Conservation (phyloP, 2,113 vertebrate genomes). For the Acinonyx jubatus region DNA sequence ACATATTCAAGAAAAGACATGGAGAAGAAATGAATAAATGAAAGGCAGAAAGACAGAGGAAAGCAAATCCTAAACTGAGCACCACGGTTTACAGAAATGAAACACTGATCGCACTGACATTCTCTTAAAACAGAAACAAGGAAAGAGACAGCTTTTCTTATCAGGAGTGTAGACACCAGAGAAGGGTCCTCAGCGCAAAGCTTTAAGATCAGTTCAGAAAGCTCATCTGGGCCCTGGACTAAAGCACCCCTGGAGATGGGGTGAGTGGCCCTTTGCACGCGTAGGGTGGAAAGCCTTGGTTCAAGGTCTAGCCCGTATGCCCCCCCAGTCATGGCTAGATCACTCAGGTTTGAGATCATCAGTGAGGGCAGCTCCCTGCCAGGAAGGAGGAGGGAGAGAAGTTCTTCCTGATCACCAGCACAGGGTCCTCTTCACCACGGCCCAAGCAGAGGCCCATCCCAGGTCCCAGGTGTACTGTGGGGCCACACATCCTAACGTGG, state of each 20-base stretch:
- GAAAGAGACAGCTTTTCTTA: neutral
- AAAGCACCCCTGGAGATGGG: neutral
- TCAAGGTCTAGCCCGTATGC: neutral
- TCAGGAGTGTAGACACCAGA: too few species aligned
- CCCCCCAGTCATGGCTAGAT: neutral
- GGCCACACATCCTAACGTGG: neutral
- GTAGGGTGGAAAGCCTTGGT: neutral
- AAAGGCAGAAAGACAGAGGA: neutral
- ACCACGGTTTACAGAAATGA: neutral
- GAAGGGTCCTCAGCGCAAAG: neutral
- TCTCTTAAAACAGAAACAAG: neutral
- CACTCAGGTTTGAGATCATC: neutral
- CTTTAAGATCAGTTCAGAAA: neutral
- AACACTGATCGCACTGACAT: neutral
- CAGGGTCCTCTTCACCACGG: accelerated
- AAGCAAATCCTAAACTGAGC: neutral
- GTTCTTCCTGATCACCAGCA: neutral
- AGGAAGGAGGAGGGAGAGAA: neutral
- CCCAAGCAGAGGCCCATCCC: neutral
- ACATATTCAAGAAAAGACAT: neutral
- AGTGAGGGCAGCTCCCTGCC: neutral
- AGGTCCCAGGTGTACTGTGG: neutral
- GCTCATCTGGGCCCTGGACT: neutral
- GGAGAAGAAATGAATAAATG: neutral
- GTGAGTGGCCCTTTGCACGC: neutral